Conservation (phyloP, 2,888 invertebrate species). For the Nomada goodeniana region DNA sequence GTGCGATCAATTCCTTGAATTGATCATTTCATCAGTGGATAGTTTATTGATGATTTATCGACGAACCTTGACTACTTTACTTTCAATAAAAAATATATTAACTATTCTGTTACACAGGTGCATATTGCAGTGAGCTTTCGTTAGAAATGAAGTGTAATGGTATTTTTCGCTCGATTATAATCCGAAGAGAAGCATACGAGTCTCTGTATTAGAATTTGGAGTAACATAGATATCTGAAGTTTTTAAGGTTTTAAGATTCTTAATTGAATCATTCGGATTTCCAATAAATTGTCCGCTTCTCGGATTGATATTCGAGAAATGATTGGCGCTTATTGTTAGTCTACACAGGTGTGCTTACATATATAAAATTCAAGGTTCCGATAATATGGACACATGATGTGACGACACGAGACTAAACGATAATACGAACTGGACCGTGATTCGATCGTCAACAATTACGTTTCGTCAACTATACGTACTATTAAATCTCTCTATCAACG, state of each 20-base stretch:
- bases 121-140: neutral
- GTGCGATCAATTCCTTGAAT: neutral
- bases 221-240: neutral
- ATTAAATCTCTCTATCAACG: neutral
- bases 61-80: neutral
- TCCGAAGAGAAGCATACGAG: too few species aligned
- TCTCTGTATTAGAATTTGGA: neutral
- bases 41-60: neutral
- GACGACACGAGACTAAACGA: neutral
- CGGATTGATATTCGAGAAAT: neutral
- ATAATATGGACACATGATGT: neutral
- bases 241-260: neutral
- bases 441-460: neutral
- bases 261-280: neutral
- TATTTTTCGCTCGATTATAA: too few species aligned
- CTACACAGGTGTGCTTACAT: neutral
- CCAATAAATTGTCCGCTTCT: neutral
- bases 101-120: neutral
- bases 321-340: neutral
- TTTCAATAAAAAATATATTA: neutral
- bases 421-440: neutral
- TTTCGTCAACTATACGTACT: neutral
- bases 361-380: conserved; percentile 2
- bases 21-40: neutral
- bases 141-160: too few species aligned